Evolutionary conservation across 2,888 invertebrate species (phyloP).

Genomic region (Abrostola triplasia): DNA sequence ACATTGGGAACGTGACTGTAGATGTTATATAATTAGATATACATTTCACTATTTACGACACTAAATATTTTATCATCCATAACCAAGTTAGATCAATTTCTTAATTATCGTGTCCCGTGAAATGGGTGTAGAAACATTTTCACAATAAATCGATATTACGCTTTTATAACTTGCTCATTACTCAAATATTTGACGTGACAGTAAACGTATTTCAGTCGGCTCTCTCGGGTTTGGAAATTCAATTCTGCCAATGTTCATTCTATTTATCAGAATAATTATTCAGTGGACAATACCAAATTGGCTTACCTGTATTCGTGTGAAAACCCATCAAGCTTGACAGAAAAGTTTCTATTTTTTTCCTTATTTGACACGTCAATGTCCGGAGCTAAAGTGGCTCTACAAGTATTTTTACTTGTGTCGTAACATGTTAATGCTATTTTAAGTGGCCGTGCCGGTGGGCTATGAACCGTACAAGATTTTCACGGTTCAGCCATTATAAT

Average conservation of each 20-base stretch:
- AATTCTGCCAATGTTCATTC: constrained; percentile 26
- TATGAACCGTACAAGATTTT: constrained; percentile 67
- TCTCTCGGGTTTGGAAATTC: constrained; percentile 13
- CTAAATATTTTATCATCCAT: constrained; percentile 48
- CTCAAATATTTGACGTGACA: constrained; percentile 31
- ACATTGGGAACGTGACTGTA: constrained; percentile 46
- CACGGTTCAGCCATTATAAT: constrained; percentile 62
- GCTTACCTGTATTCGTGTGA: constrained; percentile 19
- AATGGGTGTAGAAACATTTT: constrained; percentile 22
- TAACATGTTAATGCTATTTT: constrained; percentile 56
- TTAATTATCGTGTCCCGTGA: constrained; percentile 20
- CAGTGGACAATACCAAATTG: constrained; percentile 22
- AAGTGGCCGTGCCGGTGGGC: constrained; percentile 56
- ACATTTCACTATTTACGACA: constrained; percentile 50
- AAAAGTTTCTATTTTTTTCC: constrained; percentile 25
- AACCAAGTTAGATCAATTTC: constrained; percentile 23
- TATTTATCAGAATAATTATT: constrained; percentile 31
- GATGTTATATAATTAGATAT: constrained; percentile 47
- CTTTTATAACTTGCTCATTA: constrained; percentile 31
- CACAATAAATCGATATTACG: constrained; percentile 17
- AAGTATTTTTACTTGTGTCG: constrained; percentile 48
- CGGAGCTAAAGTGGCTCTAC: constrained; percentile 35
- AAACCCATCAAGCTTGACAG: constrained; percentile 15
- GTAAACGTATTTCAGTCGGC: neutral
- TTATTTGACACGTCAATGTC: constrained; percentile 40